These are phyloP conservation scores for Dicaeum eximium DNA, from an alignment of 2,113 vertebrate genomes.

Conservation along the genomic window DNA sequence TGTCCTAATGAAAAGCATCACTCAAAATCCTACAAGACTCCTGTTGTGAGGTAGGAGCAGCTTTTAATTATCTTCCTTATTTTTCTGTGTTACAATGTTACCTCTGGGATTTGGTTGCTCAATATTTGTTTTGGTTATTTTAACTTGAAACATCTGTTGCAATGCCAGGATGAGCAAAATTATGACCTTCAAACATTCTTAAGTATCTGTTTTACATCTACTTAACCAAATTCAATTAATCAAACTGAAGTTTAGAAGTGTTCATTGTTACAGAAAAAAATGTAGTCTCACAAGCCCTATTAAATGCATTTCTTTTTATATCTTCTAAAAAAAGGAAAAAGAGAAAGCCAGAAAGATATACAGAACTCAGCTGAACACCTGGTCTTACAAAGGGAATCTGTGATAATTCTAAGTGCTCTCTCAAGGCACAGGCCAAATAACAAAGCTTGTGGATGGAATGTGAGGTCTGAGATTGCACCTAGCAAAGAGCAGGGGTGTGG, in stretches of 20 bases:
- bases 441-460: not conserved
- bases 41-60: not conserved
- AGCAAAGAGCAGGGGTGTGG: not conserved
- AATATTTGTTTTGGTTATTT: not conserved
- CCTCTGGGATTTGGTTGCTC: not conserved
- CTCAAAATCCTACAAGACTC: not conserved
- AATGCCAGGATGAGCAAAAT: not conserved
- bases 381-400: not conserved
- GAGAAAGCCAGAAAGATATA: not conserved
- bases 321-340: not conserved
- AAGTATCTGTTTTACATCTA: not conserved
- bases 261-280: not conserved
- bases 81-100: not conserved
- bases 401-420: not conserved
- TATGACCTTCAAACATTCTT: rapidly evolving
- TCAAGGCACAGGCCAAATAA: not conserved
- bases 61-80: not conserved
- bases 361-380: not conserved
- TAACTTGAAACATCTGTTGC: not conserved
- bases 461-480: not conserved
- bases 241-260: not conserved
- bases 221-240: not conserved
- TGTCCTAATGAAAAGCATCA: not conserved
- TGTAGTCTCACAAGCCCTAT: not conserved
- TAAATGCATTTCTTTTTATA: not conserved